These are phyloP conservation scores for Arctopsyche grandis DNA, from an alignment of 1,140 invertebrate genomes.

Conservation along the genomic window DNA sequence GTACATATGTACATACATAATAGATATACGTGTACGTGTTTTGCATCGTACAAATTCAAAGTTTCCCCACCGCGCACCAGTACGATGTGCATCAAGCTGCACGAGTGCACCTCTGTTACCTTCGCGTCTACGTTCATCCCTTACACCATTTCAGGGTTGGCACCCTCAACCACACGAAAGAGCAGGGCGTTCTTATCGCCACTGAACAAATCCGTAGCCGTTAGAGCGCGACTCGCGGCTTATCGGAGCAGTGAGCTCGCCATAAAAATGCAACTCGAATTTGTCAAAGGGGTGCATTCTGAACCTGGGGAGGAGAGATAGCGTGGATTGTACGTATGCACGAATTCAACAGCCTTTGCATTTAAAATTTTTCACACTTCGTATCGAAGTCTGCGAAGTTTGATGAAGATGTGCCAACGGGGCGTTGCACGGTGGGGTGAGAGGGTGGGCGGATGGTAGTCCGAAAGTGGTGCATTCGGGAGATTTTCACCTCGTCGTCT, in stretches of 20 bases:
- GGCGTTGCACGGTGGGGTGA: background rate
- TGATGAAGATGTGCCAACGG: too few species aligned
- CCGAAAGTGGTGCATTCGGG: background rate
- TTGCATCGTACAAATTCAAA: too few species aligned
- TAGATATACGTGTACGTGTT: too few species aligned
- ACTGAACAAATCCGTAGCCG: background rate
- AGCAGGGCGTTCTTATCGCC: background rate
- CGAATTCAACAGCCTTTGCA: too few species aligned
- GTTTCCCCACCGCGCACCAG: too few species aligned
- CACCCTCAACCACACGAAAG: background rate
- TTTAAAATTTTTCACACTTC: background rate
- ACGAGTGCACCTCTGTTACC: background rate
- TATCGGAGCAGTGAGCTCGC: background rate
- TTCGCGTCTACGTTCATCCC: background rate
- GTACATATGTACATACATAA: too few species aligned
- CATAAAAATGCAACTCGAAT: slow-evolving; percentile 19
- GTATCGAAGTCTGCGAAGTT: background rate
- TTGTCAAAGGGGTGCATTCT: background rate
- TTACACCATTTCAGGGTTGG: background rate
- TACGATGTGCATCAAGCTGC: background rate
- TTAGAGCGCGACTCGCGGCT: background rate
- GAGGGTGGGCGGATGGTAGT: background rate
- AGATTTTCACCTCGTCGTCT: background rate
- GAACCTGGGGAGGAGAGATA: background rate
- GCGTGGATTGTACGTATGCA: background rate